Evolutionary conservation across 2,797 vertebrate species (phyloP), one percentile per base, ranked within the genome.

Genomic region (Acanthurus leucopareius): DNA sequence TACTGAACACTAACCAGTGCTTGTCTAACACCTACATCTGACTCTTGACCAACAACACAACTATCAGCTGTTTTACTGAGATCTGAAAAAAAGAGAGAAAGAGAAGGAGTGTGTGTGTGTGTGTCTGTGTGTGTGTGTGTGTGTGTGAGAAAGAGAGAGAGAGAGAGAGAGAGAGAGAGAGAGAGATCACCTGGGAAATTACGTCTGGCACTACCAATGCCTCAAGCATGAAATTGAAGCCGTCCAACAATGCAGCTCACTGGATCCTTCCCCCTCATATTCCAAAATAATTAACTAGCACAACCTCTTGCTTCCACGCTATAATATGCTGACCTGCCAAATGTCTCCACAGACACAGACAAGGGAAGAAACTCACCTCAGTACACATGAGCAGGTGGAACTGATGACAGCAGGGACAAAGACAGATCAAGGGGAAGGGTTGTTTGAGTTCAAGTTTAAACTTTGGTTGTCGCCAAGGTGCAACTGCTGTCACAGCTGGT

Each of bases 201-300:
- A 94, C 77, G 63, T 76, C 87, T 61, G 73, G 64, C 10, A 51
- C 79, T 68, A 90, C 89, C 54, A 75, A 91, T 49, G 92, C 87
- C 90, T 95, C 90, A 94, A 94, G 94, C 95, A 96, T 96, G 94
- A 96, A 96, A 96, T 95, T 96, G 93, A 96, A 95, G 91, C 90
- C 79, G 71, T 94, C 93, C 92, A 64, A 92, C 88, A 91, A 78
- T 60, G 83, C 89, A 90, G 79, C 90, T 93, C 90, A 88, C 78
- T 82, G 91, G 80, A 93, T 92, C 88, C 85, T 89, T 91, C 79
- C 81, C 69, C 75, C 72, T 93, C 83, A 94, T 93, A 93, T 93
- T 94, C 93, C 88, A 89, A 91, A 94, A 94, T 92, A 94, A 95
- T 95, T 93, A 95, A 93, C 87, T 76, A 70, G 80, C 87, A 80